Evolutionary conservation across 37 sponge, comb jelly and placozoan genomes (phyloP), one percentile per base, ranked within the genome.

Genomic region (Beroe ovata): DNA sequence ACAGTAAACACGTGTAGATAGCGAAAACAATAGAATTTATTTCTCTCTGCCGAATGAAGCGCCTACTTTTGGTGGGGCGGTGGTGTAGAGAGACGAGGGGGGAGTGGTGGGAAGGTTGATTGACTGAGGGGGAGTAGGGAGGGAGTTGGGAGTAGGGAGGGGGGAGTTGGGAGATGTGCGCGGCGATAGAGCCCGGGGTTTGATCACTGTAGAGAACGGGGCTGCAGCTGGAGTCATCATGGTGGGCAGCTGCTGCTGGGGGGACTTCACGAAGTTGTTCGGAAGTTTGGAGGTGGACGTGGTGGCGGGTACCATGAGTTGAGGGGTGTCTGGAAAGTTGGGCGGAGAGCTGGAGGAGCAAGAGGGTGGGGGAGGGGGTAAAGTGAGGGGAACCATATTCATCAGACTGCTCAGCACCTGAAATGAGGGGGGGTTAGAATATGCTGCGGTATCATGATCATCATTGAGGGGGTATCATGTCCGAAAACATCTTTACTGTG

Each of bases 391-490:
- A 4, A 47, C 54, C 33, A 66, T 66, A 8, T 66, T 26, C 69
- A 66, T 66, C 69, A 66, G 36, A 66, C 69, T 66, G 69, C 35
- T 66, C 69, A 66, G 69, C 8, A 66, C 69, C 69, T 66, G 69
- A 33, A n/a, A n/a, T n/a, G n/a, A n/a, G n/a, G n/a, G n/a, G n/a
- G n/a, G n/a, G n/a, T n/a, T n/a, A n/a, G n/a, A n/a, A n/a, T n/a
- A n/a, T n/a, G n/a, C n/a, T n/a, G n/a, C n/a, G n/a, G n/a, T n/a
- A n/a, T n/a, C n/a, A n/a, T n/a, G n/a, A n/a, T n/a, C n/a, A n/a
- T n/a, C n/a, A n/a, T n/a, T n/a, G n/a, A n/a, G n/a, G n/a, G n/a
- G n/a, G n/a, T n/a, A n/a, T n/a, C n/a, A n/a, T n/a, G n/a, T n/a
- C n/a, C n/a, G n/a, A n/a, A n/a, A n/a, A n/a, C n/a, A n/a, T n/a